These are phyloP conservation scores for Branchinecta lynchi DNA, from an alignment of 1,140 invertebrate species.

Conservation along the genomic window DNA sequence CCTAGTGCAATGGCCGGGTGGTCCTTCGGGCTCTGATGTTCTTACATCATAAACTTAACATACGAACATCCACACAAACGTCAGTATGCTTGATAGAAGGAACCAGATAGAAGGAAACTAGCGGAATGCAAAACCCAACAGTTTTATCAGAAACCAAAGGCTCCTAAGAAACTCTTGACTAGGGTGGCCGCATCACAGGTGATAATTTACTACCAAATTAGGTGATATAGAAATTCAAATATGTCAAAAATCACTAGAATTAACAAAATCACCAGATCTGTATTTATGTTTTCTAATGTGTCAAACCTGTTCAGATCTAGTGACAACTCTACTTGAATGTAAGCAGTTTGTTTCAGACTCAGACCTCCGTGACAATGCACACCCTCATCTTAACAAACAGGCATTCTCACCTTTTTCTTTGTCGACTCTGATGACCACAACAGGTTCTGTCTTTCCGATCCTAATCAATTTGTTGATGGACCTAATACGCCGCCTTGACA, in stretches of 20 bases:
- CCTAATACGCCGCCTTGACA: slow-evolving; percentile 92
- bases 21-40: too few relatives aligned
- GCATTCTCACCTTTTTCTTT: slow-evolving; percentile 78
- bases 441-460: slow-evolving; percentile 95
- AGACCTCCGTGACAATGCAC: background rate
- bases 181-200: too few relatives aligned
- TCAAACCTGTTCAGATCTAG: background rate
- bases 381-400: background rate
- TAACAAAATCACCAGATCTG: background rate
- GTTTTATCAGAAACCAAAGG: too few relatives aligned
- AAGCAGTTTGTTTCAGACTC: slow-evolving; percentile 6
- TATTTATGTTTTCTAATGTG: background rate
- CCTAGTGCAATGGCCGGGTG: too few relatives aligned
- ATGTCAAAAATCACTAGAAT: background rate
- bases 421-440: slow-evolving; percentile 97
- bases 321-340: background rate
- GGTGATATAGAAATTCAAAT: background rate
- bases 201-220: too few relatives aligned
- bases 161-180: too few relatives aligned
- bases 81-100: too few relatives aligned
- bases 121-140: too few relatives aligned
- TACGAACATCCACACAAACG: too few relatives aligned
- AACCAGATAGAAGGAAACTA: too few relatives aligned
- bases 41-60: too few relatives aligned
- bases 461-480: slow-evolving; percentile 99